Evolutionary conservation across 37 sponge, comb jelly and placozoan species (phyloP), one percentile per base, ranked within the genome.

Genomic region (Aplysina aerophoba): DNA sequence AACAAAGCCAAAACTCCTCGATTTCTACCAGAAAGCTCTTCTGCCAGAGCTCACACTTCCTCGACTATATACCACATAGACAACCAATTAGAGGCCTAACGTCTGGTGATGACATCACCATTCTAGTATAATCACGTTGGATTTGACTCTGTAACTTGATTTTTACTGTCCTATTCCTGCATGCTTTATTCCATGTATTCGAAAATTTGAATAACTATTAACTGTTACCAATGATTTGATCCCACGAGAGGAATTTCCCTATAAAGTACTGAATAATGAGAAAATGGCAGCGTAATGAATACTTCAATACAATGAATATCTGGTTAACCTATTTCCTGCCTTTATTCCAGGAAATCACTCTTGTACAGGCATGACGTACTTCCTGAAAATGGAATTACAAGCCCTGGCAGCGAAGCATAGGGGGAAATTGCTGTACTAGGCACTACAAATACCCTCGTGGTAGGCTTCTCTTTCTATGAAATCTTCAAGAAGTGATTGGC

Each of bases 311-410:
- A 62, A 27, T 62, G 27, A 13, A 13, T 62, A 5, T 11, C 12
- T 62, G 63, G 63, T 25, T 62, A 62, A 62, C 63, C 63, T 62
- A 62, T 62, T 62, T 62, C 63, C 63, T 62, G 63, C 11, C 63
- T 14, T 14, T n/a, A 62, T 28, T 62, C 4, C 63, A 62, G 63
- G 63, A 62, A 62, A 62, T 62, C 63, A 11, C 63, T 62, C 63
- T 62, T 11, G 63, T 62, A 62, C 27, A 62, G 63, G 4, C 63
- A 62, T 62, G 27, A 62, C 5, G n/a, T 62, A 13, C 63, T 62
- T 62, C 63, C 63, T 62, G 12, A 27, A 62, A 62, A 62, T 6
- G 27, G 4, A 14, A 44, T 44, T 44, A 44, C 50, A 44, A 11
- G 50, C 50, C 50, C 50, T 44, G 8, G 6, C 50, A 44, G 50